phyloP scores from a whole-genome alignment of 2,888 invertebrate genomes.

The Thymelicus lineola region DNA sequence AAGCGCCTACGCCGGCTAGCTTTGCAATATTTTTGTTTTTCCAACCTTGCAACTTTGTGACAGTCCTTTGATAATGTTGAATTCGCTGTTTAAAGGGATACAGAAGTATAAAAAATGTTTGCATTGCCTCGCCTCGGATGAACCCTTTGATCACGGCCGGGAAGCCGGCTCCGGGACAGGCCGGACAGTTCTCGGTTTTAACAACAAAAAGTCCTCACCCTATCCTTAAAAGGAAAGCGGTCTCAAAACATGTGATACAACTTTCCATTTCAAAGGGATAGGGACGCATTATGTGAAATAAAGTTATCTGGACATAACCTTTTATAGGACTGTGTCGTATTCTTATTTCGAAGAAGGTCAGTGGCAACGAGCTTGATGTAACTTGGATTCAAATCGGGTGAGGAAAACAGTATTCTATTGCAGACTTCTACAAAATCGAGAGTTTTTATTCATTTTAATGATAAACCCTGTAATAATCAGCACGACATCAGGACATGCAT shows the following conservation, averaged over 20 bases:
- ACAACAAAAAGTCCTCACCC: conserved; percentile 69
- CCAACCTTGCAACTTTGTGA: background rate
- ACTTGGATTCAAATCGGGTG: no score
- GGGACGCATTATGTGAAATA: conserved; percentile 76
- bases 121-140: conserved; percentile 57
- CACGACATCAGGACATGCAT: no score
- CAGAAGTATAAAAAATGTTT: conserved; percentile 54
- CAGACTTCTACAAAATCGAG: no score
- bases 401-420: no score
- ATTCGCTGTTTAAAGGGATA: conserved; percentile 20
- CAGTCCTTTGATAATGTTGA: conserved; percentile 15
- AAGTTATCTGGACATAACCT: conserved; percentile 81
- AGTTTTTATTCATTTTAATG: no score
- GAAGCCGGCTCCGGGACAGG: background rate
- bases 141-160: conserved; percentile 64
- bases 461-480: no score
- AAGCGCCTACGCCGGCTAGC: no score
- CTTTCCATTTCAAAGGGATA: conserved; percentile 82
- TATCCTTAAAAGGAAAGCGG: conserved; percentile 72
- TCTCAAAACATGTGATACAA: conserved; percentile 77
- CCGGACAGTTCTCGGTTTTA: conserved; percentile 52
- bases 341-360: conserved; percentile 63
- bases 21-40: no score
- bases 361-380: conserved; percentile 54
- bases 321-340: conserved; percentile 70